Percentiles rank a stretch among this genome's conserved stretches.
phyloP scores from a whole-genome alignment of 2,797 vertebrate genomes.

The Decapterus maruadsi region DNA sequence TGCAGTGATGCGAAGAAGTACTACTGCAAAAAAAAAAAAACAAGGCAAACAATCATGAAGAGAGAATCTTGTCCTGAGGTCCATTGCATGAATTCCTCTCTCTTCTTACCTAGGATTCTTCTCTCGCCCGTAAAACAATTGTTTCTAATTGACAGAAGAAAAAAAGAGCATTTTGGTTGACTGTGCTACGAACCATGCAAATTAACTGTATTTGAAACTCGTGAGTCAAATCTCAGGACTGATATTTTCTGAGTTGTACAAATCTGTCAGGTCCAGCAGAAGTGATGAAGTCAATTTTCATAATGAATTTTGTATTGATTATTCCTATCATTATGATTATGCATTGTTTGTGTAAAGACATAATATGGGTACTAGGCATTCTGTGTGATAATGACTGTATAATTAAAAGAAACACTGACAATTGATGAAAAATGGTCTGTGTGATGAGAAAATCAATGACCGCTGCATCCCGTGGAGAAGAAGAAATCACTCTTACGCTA shows the following conservation, averaged over 20 bases:
- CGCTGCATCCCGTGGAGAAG: conserved; percentile 2
- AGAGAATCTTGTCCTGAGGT: conserved; percentile 48
- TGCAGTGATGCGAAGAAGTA: conserved; percentile 27
- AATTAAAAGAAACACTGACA: conserved; percentile 69
- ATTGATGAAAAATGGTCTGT: conserved; percentile 34
- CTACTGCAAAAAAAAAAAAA: background rate
- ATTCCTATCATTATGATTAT: conserved; percentile 56
- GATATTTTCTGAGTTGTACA: conserved; percentile 54
- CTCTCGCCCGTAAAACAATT: conserved; percentile 38
- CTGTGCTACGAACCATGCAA: conserved; percentile 20
- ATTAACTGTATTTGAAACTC: conserved; percentile 22
- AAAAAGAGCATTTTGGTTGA: conserved; percentile 29
- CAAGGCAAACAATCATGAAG: conserved; percentile 8
- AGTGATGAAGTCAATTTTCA: conserved; percentile 56
- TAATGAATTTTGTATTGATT: conserved; percentile 64
- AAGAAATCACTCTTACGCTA: conserved; percentile 18
- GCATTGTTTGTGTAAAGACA: conserved; percentile 73
- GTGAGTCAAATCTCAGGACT: conserved; percentile 64
- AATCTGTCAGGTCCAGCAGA: conserved; percentile 39
- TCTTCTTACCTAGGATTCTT: conserved; percentile 34
- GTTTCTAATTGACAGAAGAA: conserved; percentile 22
- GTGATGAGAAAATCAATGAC: conserved; percentile 41
- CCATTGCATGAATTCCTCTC: conserved; percentile 67
- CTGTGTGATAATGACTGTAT: conserved; percentile 66
- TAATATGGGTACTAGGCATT: conserved; percentile 56